Evolutionary conservation across 2,113 vertebrate genomes (phyloP).

Genomic region (Platysteira castanea): DNA sequence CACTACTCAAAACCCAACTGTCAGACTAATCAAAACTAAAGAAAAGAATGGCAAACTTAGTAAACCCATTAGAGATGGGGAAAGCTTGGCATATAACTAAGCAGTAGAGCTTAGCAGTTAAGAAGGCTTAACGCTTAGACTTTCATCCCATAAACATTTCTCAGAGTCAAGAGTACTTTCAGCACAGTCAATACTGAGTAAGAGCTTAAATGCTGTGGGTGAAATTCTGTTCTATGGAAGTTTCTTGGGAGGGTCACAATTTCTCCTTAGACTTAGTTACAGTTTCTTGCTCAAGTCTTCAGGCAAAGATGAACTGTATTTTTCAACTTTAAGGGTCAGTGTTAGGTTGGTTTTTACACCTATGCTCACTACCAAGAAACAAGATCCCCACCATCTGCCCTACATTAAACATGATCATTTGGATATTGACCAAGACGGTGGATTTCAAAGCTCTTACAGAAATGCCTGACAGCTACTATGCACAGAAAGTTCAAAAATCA

Average conservation of each 20-base stretch:
- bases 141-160: slow-evolving; percentile 1
- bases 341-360: background rate
- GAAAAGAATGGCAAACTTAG: background rate
- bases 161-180: background rate
- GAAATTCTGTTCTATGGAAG: background rate
- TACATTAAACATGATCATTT: background rate
- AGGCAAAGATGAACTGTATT: background rate
- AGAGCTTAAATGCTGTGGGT: background rate
- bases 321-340: background rate
- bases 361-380: background rate
- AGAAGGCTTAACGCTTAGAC: slow-evolving; percentile 7
- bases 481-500: background rate
- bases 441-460: background rate
- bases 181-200: background rate
- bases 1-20: background rate
- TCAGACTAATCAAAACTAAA: background rate
- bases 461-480: background rate
- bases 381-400: background rate
- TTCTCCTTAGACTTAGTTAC: background rate
- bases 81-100: background rate
- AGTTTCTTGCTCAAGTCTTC: background rate
- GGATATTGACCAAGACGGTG: background rate
- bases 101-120: background rate
- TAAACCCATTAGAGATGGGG: background rate
- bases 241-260: background rate